These are phyloP conservation scores for Galeruca laticollis DNA, from an alignment of 2,888 invertebrate genomes.

Conservation along the genomic window DNA sequence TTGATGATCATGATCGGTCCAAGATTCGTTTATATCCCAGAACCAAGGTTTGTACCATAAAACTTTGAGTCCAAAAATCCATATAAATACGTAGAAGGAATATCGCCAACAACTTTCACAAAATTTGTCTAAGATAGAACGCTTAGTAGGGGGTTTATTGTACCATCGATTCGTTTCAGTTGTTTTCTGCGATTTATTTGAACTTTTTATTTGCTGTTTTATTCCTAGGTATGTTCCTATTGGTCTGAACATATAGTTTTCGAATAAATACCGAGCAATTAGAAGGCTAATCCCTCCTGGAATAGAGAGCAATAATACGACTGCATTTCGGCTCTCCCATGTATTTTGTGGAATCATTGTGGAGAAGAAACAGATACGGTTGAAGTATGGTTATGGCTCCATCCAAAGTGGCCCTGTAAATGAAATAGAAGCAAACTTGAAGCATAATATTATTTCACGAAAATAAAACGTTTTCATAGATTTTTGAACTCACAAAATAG, in stretches of 20 bases:
- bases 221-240: background rate
- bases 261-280: background rate
- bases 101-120: constrained; percentile 8
- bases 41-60: constrained; percentile 19
- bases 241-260: background rate
- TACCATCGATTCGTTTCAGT: too few relatives aligned
- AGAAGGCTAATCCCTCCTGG: too few relatives aligned
- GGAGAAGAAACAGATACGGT: too few relatives aligned
- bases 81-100: constrained; percentile 12
- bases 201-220: background rate
- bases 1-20: background rate
- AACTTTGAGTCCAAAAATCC: background rate
- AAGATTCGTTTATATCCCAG: constrained; percentile 11
- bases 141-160: background rate
- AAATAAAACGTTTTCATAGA: too few relatives aligned
- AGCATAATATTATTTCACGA: too few relatives aligned
- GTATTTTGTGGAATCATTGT: too few relatives aligned
- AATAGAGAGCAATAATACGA: too few relatives aligned
- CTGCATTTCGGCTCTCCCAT: too few relatives aligned
- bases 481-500: too few relatives aligned
- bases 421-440: too few relatives aligned
- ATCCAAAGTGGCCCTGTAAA: too few relatives aligned
- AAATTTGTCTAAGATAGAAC: background rate
- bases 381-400: too few relatives aligned
- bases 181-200: background rate